Evolutionary conservation across 2,888 invertebrate species (phyloP).

Genomic region (Scelioninae gen. 1): DNA sequence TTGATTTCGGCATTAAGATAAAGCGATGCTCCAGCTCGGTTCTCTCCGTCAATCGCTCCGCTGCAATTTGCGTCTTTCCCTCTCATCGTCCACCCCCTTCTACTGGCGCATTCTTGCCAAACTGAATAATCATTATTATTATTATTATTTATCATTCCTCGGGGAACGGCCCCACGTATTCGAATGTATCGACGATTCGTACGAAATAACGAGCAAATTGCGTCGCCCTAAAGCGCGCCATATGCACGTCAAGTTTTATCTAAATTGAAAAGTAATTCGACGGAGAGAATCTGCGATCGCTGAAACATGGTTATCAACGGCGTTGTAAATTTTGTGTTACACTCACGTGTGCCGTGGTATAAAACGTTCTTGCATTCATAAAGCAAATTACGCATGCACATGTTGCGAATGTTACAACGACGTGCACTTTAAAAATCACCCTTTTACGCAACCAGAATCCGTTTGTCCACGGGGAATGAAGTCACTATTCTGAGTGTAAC

Average conservation of each 20-base stretch:
- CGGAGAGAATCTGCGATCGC: slow-evolving; percentile 35
- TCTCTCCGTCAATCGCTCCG: slow-evolving; percentile 35
- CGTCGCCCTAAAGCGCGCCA: slow-evolving; percentile 50
- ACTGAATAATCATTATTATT: slow-evolving; percentile 66
- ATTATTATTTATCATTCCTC: slow-evolving; percentile 64
- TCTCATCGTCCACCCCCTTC: slow-evolving; percentile 31
- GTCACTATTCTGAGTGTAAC: neutral
- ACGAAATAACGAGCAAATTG: slow-evolving; percentile 59
- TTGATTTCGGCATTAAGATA: slow-evolving; percentile 84
- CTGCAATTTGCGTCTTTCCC: slow-evolving; percentile 64
- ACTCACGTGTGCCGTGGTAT: slow-evolving; percentile 33
- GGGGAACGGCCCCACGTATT: slow-evolving; percentile 47
- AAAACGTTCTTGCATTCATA: slow-evolving; percentile 42
- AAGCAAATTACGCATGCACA: slow-evolving; percentile 32
- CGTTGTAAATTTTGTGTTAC: slow-evolving; percentile 36
- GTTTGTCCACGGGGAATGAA: neutral
- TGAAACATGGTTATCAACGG: slow-evolving; percentile 32
- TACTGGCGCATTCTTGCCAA: slow-evolving; percentile 44
- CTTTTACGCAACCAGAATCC: neutral
- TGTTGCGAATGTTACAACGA: slow-evolving; percentile 8
- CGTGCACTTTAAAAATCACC: neutral
- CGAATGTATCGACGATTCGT: slow-evolving; percentile 48
- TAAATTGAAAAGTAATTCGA: slow-evolving; percentile 61
- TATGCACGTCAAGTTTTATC: slow-evolving; percentile 61
- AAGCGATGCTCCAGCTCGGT: slow-evolving; percentile 74